Evolutionary conservation across 2,797 vertebrate genomes (phyloP).

Genomic region (Artibeus jamaicensis): DNA sequence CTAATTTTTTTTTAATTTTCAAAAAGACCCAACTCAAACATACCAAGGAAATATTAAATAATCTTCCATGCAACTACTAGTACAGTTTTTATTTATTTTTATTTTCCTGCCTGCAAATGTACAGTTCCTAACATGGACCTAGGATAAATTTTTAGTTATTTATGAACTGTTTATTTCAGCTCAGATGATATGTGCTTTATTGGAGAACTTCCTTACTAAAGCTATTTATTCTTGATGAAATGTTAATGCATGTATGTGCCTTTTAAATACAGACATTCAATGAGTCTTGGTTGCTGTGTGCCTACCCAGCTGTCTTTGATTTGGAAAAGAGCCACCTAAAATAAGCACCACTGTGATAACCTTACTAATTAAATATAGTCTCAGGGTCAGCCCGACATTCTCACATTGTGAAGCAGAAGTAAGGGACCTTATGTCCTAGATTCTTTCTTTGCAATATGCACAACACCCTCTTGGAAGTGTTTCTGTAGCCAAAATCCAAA

Average conservation of each 20-base stretch:
- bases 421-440: background rate
- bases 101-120: background rate
- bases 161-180: background rate
- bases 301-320: background rate
- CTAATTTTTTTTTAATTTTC: background rate
- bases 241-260: background rate
- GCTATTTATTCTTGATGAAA: background rate
- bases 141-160: background rate
- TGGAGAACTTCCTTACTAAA: background rate
- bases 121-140: background rate
- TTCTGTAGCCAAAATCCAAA: background rate
- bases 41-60: background rate
- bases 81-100: background rate
- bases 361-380: background rate
- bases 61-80: background rate
- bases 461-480: background rate
- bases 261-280: background rate
- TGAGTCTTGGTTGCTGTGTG: background rate
- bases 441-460: background rate
- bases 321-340: background rate
- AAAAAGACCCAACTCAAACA: background rate
- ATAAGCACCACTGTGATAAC: background rate
- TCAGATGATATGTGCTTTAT: background rate
- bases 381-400: background rate
- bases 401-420: background rate